Evolutionary conservation across 2,888 invertebrate species (phyloP), one percentile per base, ranked within the genome.

Genomic region (Chrysolina americana): DNA sequence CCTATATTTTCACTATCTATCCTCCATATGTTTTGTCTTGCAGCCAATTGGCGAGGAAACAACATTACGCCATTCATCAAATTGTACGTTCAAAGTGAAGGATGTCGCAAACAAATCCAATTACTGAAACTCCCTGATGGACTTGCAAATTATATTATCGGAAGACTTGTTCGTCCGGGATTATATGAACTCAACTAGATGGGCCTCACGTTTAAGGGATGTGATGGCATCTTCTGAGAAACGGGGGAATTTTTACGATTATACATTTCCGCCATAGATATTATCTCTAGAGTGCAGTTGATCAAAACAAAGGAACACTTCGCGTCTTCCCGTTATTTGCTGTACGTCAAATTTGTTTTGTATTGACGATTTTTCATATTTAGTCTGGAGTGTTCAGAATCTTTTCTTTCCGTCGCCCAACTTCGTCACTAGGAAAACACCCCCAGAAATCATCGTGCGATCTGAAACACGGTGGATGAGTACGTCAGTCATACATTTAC

Each of bases 91-190:
- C 59, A 36, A 59, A 59, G 19, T 59, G 59, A n/a, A 59, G n/a
- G 59, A 28, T 28, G 59, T 59, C 59, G 59, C 36, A 59, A 36
- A 59, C n/a, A 17, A 59, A 59, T 59, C 59, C 59, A 59, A 59
- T 59, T 59, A 59, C 59, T 23, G 36, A 23, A 59, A 59, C 59
- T 59, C 50, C n/a, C 36, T 59, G 59, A 59, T 59, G 59, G 59
- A 59, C 59, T 59, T 59, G 59, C 59, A 59, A 59, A 59, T 59
- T 59, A 36, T 59, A 59, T 59, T 59, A 59, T 36, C 17, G 53
- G 53, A 21, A 59, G 28, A 15, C 59, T 9, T 59, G 59, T 59
- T 59, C 36, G 17, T 59, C 36, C n/a, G n/a, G 59, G 59, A 59
- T 59, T 59, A 59, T 28, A 36, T 36, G 59, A 36, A 59, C 23